These are phyloP conservation scores for Orchestes rusci DNA, from an alignment of 2,888 invertebrate species.

Conservation along the genomic window DNA sequence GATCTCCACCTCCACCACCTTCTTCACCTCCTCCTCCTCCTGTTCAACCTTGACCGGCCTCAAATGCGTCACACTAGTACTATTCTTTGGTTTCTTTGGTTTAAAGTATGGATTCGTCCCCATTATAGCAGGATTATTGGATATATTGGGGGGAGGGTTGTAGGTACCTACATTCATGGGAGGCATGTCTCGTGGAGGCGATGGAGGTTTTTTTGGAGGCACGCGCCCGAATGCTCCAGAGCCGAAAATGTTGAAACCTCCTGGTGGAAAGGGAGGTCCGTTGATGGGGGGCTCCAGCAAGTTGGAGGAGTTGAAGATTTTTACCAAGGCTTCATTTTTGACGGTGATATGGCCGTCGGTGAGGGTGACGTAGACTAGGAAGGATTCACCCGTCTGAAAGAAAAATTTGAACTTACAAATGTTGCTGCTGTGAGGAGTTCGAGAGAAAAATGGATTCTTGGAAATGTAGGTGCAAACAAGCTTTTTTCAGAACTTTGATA, in stretches of 20 bases:
- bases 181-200: slow-evolving; percentile 10
- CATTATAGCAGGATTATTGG: slow-evolving; percentile 30
- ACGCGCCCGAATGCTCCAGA: slow-evolving; percentile 24
- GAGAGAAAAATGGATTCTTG: too few relatives aligned
- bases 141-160: slow-evolving; percentile 27
- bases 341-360: slow-evolving; percentile 57
- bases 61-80: slow-evolving; percentile 17
- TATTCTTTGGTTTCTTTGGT: slow-evolving; percentile 14
- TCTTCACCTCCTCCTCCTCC: slow-evolving; percentile 14
- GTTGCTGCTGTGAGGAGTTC: not conserved
- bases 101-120: slow-evolving; percentile 28
- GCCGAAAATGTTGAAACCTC: slow-evolving; percentile 24
- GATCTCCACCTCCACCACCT: slow-evolving; percentile 5
- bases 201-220: slow-evolving; percentile 31
- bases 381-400: slow-evolving; percentile 57
- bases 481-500: too few relatives aligned
- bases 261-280: slow-evolving; percentile 30
- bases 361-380: slow-evolving; percentile 62
- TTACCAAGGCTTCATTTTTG: slow-evolving; percentile 62
- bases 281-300: slow-evolving; percentile 22
- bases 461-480: too few relatives aligned
- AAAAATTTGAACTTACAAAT: slow-evolving; percentile 1
- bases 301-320: slow-evolving; percentile 46
- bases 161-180: slow-evolving; percentile 11
- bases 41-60: slow-evolving; percentile 11